phyloP scores from a whole-genome alignment of 2,113 vertebrate genomes.

The Pyrgilauda ruficollis region DNA sequence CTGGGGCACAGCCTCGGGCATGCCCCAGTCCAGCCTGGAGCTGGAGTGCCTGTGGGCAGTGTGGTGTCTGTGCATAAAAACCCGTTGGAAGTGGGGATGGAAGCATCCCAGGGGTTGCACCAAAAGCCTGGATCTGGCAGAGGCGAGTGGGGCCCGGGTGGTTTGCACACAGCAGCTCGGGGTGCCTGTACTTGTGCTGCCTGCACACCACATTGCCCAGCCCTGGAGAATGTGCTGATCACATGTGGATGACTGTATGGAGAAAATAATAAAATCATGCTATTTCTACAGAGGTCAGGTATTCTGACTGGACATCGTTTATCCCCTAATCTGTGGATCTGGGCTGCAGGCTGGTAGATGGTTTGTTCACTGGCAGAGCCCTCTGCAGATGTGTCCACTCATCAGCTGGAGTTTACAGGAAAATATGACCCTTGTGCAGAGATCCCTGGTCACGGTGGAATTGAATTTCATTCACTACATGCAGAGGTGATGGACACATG shows the following conservation, averaged over 20 bases:
- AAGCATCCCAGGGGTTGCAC: neutral
- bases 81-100: neutral
- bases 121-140: neutral
- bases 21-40: neutral
- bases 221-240: neutral
- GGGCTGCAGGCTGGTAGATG: neutral
- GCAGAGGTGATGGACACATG: neutral
- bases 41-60: neutral
- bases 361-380: neutral
- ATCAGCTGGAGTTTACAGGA: neutral
- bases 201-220: neutral
- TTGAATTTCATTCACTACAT: neutral
- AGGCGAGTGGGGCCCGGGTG: fast-evolving
- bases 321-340: neutral
- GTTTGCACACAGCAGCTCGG: neutral
- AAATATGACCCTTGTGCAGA: slow-evolving; percentile 10
- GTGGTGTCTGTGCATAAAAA: neutral
- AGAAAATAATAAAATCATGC: neutral
- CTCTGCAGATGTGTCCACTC: neutral
- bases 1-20: neutral
- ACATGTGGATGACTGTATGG: neutral
- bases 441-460: neutral
- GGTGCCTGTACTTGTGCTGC: neutral
- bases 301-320: neutral
- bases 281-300: neutral